Evolutionary conservation across 2,888 invertebrate genomes (phyloP).

Genomic region (Brachynemurus nebulosus): DNA sequence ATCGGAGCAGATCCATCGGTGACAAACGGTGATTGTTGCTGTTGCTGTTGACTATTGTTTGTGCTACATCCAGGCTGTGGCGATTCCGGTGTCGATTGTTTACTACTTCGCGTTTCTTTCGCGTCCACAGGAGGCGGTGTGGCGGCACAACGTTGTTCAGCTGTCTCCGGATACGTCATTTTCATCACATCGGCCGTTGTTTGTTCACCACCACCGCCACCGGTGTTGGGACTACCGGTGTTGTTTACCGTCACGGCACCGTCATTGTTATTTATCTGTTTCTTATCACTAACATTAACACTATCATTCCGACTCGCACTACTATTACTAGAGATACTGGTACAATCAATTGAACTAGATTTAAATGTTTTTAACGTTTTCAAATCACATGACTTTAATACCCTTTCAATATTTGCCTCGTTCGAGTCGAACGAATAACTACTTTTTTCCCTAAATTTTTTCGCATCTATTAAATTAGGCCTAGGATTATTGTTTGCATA

Average conservation of each 20-base stretch:
- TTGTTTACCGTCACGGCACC: no score
- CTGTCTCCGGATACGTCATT: constrained; percentile 5
- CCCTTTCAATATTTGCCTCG: constrained; percentile 3
- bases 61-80: constrained; percentile 30
- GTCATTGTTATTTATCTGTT: no score
- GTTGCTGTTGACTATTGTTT: constrained; percentile 19
- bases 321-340: background rate
- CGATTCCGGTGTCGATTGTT: constrained; percentile 17
- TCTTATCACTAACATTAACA: no score
- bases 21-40: no score
- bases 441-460: constrained; percentile 5
- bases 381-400: constrained; percentile 2
- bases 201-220: background rate
- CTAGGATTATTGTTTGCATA: constrained; percentile 21
- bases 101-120: constrained; percentile 1
- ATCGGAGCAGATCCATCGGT: no score
- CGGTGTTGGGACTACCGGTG: background rate
- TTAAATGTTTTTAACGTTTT: constrained; percentile 6
- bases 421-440: constrained; percentile 6
- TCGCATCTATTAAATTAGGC: constrained; percentile 24
- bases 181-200: background rate
- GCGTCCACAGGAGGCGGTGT: background rate
- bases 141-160: background rate
- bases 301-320: no score
- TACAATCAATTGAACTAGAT: constrained; percentile 5